Conservation (phyloP, 2,113 vertebrate species). For the Elgaria multicarinata region DNA sequence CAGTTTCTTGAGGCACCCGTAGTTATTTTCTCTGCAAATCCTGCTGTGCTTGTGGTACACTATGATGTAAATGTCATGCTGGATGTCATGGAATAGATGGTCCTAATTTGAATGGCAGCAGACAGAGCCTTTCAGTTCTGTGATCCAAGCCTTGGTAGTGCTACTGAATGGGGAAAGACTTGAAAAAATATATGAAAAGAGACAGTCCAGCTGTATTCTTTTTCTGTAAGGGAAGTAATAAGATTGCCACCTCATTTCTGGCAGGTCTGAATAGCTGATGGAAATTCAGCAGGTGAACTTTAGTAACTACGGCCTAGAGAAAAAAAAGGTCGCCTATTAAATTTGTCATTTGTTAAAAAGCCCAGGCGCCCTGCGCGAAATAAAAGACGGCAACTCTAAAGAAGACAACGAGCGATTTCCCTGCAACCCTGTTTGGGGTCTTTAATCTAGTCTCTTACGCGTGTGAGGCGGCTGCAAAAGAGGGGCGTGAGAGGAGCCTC, state of each 20-base stretch:
- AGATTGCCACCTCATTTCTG: neutral
- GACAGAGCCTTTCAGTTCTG: no score
- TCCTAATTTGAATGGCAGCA: neutral
- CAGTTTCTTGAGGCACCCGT: neutral
- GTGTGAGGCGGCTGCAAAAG: neutral
- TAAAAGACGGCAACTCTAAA: neutral
- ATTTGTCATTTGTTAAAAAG: neutral
- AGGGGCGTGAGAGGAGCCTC: neutral
- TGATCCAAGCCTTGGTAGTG: neutral
- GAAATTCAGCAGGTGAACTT: neutral
- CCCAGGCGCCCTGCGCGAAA: neutral
- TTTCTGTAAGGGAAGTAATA: neutral
- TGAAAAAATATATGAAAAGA: no score
- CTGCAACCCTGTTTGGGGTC: neutral
- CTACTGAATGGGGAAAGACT: no score
- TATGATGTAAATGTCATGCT: neutral
- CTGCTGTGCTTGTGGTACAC: neutral
- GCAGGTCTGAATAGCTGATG: neutral
- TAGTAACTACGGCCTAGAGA: neutral
- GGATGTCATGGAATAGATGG: neutral
- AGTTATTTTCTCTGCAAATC: neutral
- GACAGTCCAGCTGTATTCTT: neutral
- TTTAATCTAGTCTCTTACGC: neutral
- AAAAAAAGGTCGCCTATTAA: no score
- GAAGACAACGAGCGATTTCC: neutral